Base-by-base conservation (phyloP, 2,797 vertebrate species). In the Agapornis canus region DNA sequence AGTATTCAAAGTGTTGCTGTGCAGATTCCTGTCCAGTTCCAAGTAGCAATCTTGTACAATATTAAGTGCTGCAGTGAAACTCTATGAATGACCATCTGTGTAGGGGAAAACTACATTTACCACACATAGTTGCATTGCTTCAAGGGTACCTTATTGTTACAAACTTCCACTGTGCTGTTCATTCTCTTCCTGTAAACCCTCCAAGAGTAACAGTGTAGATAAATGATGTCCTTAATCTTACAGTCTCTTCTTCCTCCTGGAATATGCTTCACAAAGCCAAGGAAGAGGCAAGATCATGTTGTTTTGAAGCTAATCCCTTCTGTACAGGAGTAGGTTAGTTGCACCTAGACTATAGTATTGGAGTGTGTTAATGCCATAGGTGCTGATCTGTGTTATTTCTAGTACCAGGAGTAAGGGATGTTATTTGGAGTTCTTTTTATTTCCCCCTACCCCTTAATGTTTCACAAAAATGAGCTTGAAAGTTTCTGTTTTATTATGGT, bases 381-480 rank as follows among this genome's bases (percentile, higher is more conserved):
- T 48, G 31, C n/a, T 51, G 70, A 40, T 78, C 82, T 71, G 25
- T 68, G 10, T 35, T 35, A 29, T 70, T 82, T 77, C 37, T 65
- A 63, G 3, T 51, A 88, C 43, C 7, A 60, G 35, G n/a, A 84
- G 14, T 63, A 49, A 91, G 10, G 40, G 63, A 52, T 64, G n/a
- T 68, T 86, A 56, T 31, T 48, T 71, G 25, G 52, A 71, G 42
- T 35, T 73, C 27, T 0, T n/a, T 81, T 71, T 59, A 45, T 12
- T 23, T 35, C 32, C 22, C 13, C 2, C 1, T 5, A 1, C 3
- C 2, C 9, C 37, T 27, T 18, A 29, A 20, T 59, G 6, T 77
- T 89, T 69, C 64, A 82, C 29, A 37, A 40, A 66, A 20, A 64
- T 52, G 21, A 66, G 3, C 14, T 45, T 63, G 17, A 12, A 31